Evolutionary conservation across 2,113 vertebrate species (phyloP).

Genomic region (Platysternon megacephalum): DNA sequence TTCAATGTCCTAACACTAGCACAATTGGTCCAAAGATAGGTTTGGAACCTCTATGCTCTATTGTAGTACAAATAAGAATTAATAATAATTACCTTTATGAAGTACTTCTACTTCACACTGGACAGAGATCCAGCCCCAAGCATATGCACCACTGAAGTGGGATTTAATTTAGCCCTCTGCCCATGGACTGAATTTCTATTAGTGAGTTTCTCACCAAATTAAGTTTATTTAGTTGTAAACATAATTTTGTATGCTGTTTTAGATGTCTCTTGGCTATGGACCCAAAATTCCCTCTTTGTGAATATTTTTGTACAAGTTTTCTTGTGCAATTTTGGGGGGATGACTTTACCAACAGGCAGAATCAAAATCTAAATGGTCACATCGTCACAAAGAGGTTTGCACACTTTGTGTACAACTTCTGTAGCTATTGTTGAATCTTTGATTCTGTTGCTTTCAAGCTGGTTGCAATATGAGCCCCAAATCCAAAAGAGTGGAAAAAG

Average conservation of each 20-base stretch:
- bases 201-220: slow-evolving; percentile 7
- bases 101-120: neutral
- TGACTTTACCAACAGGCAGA: neutral
- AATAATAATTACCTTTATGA: slow-evolving; percentile 16
- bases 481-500: neutral
- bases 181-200: neutral
- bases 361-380: neutral
- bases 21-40: neutral
- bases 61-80: neutral
- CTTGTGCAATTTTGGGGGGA: neutral
- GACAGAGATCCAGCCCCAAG: neutral
- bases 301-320: accelerated
- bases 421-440: neutral
- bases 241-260: slow-evolving; percentile 40
- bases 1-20: neutral
- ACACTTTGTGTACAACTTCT: neutral
- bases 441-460: neutral
- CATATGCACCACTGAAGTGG: neutral
- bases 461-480: accelerated
- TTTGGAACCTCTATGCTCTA: neutral
- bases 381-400: neutral
- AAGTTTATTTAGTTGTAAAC: slow-evolving; percentile 34
- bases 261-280: neutral
- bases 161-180: slow-evolving; percentile 19
- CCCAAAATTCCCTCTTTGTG: neutral